Percentiles rank a stretch among this genome's conserved stretches.
phyloP scores from a whole-genome alignment of 2,113 vertebrate genomes.

The Pogona vitticeps region DNA sequence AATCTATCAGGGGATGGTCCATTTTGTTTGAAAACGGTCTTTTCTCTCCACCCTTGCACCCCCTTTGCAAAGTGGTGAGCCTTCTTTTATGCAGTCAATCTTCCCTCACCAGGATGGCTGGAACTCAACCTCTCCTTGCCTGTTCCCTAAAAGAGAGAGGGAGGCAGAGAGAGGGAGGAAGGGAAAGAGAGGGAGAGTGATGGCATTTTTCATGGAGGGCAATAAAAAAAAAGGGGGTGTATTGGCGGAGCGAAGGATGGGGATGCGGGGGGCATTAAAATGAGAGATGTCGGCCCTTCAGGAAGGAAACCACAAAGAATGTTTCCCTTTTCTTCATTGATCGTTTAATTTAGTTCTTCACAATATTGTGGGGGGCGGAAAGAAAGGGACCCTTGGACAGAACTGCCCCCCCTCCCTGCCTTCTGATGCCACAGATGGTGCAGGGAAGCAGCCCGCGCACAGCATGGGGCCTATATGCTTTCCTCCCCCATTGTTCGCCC shows the following conservation, averaged over 20 bases:
- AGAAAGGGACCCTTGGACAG: neutral
- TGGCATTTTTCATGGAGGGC: neutral
- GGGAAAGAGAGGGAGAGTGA: neutral
- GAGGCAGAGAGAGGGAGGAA: neutral
- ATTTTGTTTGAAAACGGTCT: conserved; percentile 74
- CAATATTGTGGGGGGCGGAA: neutral
- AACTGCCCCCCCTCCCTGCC: conserved; percentile 22
- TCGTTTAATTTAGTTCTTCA: conserved; percentile 31
- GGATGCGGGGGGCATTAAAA: neutral
- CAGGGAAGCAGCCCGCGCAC: conserved; percentile 75
- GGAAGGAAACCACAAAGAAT: conserved; percentile 38
- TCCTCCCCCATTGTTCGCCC: conserved; percentile 77
- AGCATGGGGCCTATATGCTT: conserved; percentile 85
- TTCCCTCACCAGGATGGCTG: conserved; percentile 19
- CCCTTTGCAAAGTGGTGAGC: conserved; percentile 34
- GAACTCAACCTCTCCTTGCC: conserved; percentile 13
- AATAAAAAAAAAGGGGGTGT: neutral
- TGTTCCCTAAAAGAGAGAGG: neutral
- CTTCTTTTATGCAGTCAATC: conserved; percentile 51
- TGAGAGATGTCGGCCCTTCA: conserved; percentile 9
- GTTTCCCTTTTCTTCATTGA: conserved; percentile 59
- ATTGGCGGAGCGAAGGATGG: neutral
- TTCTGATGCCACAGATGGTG: conserved; percentile 83
- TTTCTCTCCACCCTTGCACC: conserved; percentile 1
- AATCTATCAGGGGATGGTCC: conserved; percentile 68